Conservation (phyloP, 2,888 invertebrate genomes). For the Rotaria macrura region DNA sequence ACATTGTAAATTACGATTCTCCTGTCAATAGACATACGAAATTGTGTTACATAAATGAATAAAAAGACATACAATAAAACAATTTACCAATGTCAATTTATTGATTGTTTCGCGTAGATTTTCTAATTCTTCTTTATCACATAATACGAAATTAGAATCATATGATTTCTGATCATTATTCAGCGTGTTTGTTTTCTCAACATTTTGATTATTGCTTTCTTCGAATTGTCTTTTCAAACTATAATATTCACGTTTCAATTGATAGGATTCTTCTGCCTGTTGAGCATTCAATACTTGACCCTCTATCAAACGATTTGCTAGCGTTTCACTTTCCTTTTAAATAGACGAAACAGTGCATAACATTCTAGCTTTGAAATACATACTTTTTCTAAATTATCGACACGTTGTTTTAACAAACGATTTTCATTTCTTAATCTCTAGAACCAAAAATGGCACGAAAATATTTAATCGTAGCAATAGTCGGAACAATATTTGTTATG, state of each 20-base stretch:
- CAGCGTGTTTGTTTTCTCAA: not conserved
- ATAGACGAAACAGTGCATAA: not conserved
- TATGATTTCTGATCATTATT: not conserved
- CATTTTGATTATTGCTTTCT: not conserved
- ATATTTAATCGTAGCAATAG: not conserved
- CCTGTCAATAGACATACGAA: slow-evolving; percentile 47
- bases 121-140: slow-evolving; percentile 5
- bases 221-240: slow-evolving; percentile 58
- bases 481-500: slow-evolving; percentile 28
- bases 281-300: slow-evolving; percentile 88
- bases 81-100: not conserved
- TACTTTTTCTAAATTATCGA: slow-evolving; percentile 76
- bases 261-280: slow-evolving; percentile 68
- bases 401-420: slow-evolving; percentile 79
- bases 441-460: slow-evolving; percentile 34
- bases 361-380: not conserved
- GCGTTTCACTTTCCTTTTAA: slow-evolving; percentile 63
- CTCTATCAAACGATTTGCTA: slow-evolving; percentile 64
- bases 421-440: slow-evolving; percentile 71
- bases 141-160: not conserved
- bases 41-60: not conserved
- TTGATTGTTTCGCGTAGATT: slow-evolving; percentile 24
- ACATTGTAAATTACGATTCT: slow-evolving; percentile 80
- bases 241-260: slow-evolving; percentile 40
- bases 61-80: not conserved